Conservation (phyloP, 2,797 vertebrate species). For the Pipistrellus pipistrellus region DNA sequence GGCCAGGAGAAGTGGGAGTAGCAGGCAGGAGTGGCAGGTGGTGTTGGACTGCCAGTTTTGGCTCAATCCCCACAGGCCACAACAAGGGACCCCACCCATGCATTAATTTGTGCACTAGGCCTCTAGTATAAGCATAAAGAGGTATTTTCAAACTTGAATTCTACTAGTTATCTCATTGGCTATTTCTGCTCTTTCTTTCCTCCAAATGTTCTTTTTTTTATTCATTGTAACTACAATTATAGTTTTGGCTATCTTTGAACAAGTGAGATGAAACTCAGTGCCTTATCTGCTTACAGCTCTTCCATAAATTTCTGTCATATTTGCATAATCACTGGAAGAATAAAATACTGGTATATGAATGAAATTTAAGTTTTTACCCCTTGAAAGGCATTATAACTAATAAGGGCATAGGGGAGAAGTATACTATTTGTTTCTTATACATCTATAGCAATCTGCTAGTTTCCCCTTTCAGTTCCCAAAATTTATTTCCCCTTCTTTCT, state of each 20-base stretch:
- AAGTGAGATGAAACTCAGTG: slow-evolving; percentile 11
- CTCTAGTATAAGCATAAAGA: not conserved
- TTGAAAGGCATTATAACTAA: not conserved
- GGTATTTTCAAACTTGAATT: not conserved
- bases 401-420: not conserved
- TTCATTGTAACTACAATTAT: not conserved
- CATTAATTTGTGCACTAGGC: too few species aligned
- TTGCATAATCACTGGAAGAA: not conserved
- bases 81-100: too few species aligned
- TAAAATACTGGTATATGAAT: not conserved
- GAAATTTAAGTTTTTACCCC: not conserved
- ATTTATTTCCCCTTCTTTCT: not conserved
- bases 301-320: not conserved
- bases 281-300: not conserved
- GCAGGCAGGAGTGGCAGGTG: too few species aligned
- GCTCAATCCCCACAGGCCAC: too few species aligned
- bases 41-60: too few species aligned
- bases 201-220: not conserved
- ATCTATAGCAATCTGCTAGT: not conserved
- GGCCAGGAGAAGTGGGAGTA: too few species aligned
- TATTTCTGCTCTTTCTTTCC: not conserved
- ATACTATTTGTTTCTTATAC: not conserved
- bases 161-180: not conserved
- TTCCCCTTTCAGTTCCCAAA: not conserved
- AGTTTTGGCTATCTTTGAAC: not conserved